Base-by-base conservation (phyloP, 2,113 vertebrate genomes). In the Nerophis lumbriciformis region DNA sequence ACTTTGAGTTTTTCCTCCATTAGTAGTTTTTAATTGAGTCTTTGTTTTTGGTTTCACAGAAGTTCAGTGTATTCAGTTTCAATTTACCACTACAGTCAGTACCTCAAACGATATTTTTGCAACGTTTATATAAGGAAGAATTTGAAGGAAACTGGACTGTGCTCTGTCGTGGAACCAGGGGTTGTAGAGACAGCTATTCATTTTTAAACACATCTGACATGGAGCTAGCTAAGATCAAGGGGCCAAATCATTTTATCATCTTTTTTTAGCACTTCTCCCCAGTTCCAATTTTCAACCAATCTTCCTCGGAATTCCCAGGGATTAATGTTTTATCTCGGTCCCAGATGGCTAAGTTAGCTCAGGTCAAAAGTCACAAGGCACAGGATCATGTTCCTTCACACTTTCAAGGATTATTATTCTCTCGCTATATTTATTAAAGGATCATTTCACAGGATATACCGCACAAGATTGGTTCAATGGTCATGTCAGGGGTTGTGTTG, bases 271-370 rank as follows among this genome's bases (percentile, higher is more conserved):
- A 10, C 55, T 44, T 57, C 42, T 45, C 16, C 55, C 55, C 16
- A 7, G 39, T 57, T 39, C 42, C 38, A 57, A 44, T 57, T 44
- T 57, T 57, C 55, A 57, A 44, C 16, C 55, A 57, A 44, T 57
- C 10, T 57, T 57, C 55, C n/a, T n/a, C 37, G 1, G 54, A 16
- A 42, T 56, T 56, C 14, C 42, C 9, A 44, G 11, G 55, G 39
- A 57, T 57, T 44, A 19, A 44, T 57, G 55, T 57, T 57, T 44
- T 19, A 44, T 55, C 53, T 39, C 10, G 8, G 36, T 15, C 15
- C 11, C 55, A 44, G 55, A 57, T 57, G 55, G 55, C 11, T 12
- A 42, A 44, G 16, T 57, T 13, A 16, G 5, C 16, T 21, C 19
- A 57, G 55, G 55, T 57, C 55, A 21, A 19, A 54, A 54, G 39